These are phyloP conservation scores for Bombus picipes DNA, from an alignment of 1,140 invertebrate species.

Conservation along the genomic window DNA sequence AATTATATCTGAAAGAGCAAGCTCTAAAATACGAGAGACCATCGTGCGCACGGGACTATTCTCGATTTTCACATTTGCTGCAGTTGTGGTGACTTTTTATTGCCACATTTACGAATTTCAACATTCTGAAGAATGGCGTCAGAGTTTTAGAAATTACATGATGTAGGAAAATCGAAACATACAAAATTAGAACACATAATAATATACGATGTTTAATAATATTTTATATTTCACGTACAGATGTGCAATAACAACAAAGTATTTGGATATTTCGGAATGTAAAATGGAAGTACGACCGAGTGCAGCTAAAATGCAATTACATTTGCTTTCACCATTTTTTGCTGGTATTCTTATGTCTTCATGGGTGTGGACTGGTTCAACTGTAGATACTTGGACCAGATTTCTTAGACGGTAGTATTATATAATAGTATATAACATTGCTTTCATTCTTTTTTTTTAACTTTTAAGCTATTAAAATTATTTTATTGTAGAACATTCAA, in stretches of 20 bases:
- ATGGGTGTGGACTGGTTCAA: conserved; percentile 95
- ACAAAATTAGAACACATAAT: background rate
- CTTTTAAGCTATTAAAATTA: background rate
- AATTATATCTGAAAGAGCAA: conserved; percentile 91
- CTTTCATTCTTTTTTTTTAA: background rate
- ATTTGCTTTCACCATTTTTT: conserved; percentile 91
- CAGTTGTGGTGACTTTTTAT: conserved; percentile 90
- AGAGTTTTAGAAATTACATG: conserved; percentile 89
- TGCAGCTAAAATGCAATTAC: conserved; percentile 90
- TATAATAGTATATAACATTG: no score
- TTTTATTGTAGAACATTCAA: conserved; percentile 77
- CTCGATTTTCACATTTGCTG: conserved; percentile 88
- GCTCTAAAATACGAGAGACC: conserved; percentile 91
- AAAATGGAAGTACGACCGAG: conserved; percentile 88
- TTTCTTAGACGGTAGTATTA: conserved; percentile 89
- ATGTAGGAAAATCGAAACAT: conserved; percentile 86
- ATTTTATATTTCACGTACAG: conserved; percentile 36
- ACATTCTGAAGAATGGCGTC: conserved; percentile 88
- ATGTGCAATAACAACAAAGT: conserved; percentile 80
- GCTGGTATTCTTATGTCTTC: conserved; percentile 94
- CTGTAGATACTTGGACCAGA: conserved; percentile 91
- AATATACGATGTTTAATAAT: background rate
- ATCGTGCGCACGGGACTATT: conserved; percentile 92
- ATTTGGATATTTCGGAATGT: conserved; percentile 83
- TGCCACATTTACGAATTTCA: conserved; percentile 92